A percentile compares a stretch with the other conserved stretches of the same genome.
These are phyloP conservation scores for Scartelaos histophorus DNA, from an alignment of 2,113 vertebrate genomes.

Conservation along the genomic window DNA sequence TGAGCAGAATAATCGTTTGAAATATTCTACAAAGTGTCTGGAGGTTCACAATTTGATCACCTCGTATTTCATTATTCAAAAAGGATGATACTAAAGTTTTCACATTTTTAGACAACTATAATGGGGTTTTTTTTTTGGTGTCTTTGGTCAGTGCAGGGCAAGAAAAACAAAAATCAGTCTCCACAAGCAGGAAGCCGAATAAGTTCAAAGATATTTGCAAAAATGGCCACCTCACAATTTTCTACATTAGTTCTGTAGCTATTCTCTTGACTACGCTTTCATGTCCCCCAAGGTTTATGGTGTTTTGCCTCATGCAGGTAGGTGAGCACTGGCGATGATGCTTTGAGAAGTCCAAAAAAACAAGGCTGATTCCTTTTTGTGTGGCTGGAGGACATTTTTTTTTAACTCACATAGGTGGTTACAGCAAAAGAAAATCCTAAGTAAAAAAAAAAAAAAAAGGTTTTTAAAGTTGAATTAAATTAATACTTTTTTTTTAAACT, in stretches of 20 bases:
- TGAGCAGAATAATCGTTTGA: not conserved
- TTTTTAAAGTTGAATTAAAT: too few species aligned
- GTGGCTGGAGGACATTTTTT: not conserved
- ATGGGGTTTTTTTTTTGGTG: not conserved
- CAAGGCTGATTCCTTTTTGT: not conserved
- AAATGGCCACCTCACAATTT: not conserved
- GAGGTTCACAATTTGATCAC: not conserved
- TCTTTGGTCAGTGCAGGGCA: not conserved
- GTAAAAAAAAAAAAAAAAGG: too few species aligned
- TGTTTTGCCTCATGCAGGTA: not conserved
- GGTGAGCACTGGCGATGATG: not conserved
- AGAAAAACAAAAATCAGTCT: not conserved
- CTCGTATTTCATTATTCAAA: not conserved
- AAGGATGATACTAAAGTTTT: not conserved
- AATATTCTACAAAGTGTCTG: not conserved
- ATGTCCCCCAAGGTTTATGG: not conserved
- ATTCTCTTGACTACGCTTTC: not conserved
- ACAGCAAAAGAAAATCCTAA: too few species aligned
- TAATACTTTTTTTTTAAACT: too few species aligned
- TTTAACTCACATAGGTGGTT: not conserved
- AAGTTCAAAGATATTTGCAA: not conserved
- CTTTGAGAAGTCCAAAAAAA: not conserved
- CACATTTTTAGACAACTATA: not conserved
- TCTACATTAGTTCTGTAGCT: not conserved
- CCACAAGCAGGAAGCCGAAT: not conserved